These are phyloP conservation scores for Phalacrocorax aristotelis DNA, from an alignment of 2,113 vertebrate genomes.

Conservation along the genomic window DNA sequence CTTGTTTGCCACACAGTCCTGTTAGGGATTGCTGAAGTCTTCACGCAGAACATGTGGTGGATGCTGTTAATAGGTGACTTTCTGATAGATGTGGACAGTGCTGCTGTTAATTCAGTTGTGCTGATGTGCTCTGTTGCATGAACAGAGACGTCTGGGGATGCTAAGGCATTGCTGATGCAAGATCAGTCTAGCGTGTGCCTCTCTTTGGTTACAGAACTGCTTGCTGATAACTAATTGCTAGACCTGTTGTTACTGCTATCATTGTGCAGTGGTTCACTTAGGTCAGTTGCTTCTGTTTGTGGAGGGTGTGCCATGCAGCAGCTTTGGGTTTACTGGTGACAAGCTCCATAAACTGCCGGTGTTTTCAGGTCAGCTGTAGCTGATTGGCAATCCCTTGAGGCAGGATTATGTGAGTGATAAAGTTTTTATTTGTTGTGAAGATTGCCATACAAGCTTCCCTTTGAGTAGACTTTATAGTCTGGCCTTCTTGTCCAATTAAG, in stretches of 20 bases:
- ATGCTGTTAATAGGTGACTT: neutral
- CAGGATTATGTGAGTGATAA: neutral
- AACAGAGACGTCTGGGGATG: neutral
- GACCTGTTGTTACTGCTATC: neutral
- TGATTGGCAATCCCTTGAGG: neutral
- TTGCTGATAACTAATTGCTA: neutral
- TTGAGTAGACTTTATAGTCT: neutral
- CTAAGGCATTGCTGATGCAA: neutral
- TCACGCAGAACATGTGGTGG: neutral
- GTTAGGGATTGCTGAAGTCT: neutral
- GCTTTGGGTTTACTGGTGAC: neutral
- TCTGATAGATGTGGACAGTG: neutral
- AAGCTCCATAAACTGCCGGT: neutral
- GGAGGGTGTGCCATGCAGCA: neutral
- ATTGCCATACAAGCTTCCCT: neutral
- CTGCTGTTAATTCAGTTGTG: neutral
- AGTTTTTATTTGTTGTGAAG: neutral
- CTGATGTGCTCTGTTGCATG: neutral
- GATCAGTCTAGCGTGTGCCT: neutral
- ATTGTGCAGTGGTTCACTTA: neutral
- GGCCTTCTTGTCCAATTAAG: neutral
- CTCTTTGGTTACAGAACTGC: neutral
- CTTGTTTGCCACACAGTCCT: neutral
- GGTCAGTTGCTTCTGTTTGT: neutral
- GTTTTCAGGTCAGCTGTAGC: neutral